These are phyloP conservation scores for Adelognathus sp. DNA, from an alignment of 2,888 invertebrate species.

Conservation along the genomic window DNA sequence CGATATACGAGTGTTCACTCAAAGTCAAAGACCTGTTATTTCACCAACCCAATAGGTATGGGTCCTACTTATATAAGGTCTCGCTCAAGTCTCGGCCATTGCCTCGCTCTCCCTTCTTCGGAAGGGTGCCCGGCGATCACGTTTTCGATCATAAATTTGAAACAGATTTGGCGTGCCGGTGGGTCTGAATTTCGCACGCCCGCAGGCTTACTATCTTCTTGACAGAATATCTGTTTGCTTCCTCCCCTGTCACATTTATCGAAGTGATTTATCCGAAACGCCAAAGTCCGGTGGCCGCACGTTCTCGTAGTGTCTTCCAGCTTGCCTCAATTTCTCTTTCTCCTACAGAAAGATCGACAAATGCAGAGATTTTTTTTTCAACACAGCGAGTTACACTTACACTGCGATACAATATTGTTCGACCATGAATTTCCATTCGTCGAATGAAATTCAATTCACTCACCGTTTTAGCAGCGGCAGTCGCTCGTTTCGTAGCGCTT, in stretches of 20 bases:
- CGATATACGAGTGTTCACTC: too few relatives aligned
- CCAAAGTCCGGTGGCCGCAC: neutral
- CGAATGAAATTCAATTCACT: neutral
- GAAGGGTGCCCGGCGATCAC: constrained; percentile 32
- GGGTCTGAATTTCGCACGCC: constrained; percentile 8
- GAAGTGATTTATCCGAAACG: constrained; percentile 46
- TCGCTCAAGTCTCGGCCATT: too few relatives aligned
- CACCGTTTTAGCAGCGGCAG: neutral
- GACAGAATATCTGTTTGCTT: constrained; percentile 27
- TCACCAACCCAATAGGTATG: too few relatives aligned
- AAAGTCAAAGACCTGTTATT: too few relatives aligned
- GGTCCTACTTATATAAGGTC: too few relatives aligned
- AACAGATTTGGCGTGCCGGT: constrained; percentile 37
- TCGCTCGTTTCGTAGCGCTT: constrained; percentile 12
- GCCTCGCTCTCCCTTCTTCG: too few relatives aligned
- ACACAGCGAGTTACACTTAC: neutral
- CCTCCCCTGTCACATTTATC: constrained; percentile 22
- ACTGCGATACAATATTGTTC: neutral
- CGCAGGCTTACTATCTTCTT: constrained; percentile 40
- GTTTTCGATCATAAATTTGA: constrained; percentile 49
- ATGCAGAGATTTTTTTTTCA: neutral
- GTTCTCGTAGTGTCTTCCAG: neutral
- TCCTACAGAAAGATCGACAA: too few relatives aligned
- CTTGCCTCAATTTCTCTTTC: neutral
- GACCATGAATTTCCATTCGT: too few relatives aligned